Conservation (phyloP, 2,113 vertebrate species). For the Anser brachyrhynchus region DNA sequence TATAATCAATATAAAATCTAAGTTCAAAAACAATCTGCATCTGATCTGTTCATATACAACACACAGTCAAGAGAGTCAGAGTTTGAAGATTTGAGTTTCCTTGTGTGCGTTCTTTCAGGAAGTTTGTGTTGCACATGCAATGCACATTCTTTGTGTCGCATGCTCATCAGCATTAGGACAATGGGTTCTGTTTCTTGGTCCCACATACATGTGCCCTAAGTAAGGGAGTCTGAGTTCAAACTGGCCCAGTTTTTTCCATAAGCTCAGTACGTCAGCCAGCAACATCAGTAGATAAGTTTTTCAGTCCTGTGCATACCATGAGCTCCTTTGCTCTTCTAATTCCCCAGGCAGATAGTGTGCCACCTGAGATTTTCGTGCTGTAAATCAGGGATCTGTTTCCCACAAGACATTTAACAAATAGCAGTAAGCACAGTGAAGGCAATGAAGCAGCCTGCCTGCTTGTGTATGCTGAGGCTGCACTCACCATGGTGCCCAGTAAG, state of each 20-base stretch:
- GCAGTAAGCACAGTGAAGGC: background rate
- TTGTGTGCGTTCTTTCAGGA: background rate
- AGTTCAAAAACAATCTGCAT: background rate
- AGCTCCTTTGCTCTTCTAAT: background rate
- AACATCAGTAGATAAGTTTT: background rate
- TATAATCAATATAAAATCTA: background rate
- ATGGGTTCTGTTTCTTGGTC: background rate
- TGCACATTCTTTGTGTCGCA: accelerated
- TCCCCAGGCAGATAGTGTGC: background rate
- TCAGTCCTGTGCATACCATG: background rate
- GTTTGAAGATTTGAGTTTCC: background rate
- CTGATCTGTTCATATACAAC: background rate
- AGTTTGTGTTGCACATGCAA: background rate
- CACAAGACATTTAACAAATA: background rate
- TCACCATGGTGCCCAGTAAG: background rate
- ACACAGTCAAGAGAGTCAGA: background rate
- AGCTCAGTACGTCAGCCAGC: background rate
- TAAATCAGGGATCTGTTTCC: background rate
- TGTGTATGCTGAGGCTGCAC: background rate
- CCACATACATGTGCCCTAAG: background rate
- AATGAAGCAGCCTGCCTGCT: background rate
- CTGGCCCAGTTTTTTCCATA: too few relatives aligned
- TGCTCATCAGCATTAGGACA: background rate
- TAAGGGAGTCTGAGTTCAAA: background rate
- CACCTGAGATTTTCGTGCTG: background rate